These are phyloP conservation scores for Enteromius mattozi DNA, from an alignment of 2,797 vertebrate genomes.

Conservation along the genomic window DNA sequence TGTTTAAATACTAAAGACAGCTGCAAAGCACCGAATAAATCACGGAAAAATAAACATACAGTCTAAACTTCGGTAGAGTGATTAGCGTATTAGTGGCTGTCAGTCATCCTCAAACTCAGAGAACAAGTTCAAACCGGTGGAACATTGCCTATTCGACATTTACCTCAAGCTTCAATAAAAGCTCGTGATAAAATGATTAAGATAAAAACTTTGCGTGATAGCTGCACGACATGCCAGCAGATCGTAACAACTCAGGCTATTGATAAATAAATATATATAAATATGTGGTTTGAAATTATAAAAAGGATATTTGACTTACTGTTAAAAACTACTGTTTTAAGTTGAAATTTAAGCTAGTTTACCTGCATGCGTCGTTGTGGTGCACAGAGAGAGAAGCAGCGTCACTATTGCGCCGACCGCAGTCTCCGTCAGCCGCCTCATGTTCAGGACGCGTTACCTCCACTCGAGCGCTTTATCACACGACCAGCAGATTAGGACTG, in stretches of 20 bases:
- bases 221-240: background rate
- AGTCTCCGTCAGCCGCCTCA: conserved; percentile 72
- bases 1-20: background rate
- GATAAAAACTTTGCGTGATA: background rate
- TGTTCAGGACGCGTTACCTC: conserved; percentile 69
- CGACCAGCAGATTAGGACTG: conserved; percentile 52
- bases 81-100: conserved; percentile 32
- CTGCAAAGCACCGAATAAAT: background rate
- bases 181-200: background rate
- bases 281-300: background rate
- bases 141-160: conserved; percentile 46
- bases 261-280: background rate
- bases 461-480: conserved; percentile 62
- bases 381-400: conserved; percentile 69
- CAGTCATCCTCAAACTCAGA: conserved; percentile 47
- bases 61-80: background rate
- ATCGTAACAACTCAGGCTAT: background rate
- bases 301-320: background rate
- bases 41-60: too few relatives aligned
- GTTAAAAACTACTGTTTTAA: background rate
- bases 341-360: conserved; percentile 66
- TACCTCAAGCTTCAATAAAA: background rate
- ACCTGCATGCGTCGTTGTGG: conserved; percentile 71
- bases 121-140: conserved; percentile 63
- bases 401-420: conserved; percentile 64